Evolutionary conservation across 1,140 invertebrate species (phyloP).

Genomic region (Acyrthosiphon pisum): DNA sequence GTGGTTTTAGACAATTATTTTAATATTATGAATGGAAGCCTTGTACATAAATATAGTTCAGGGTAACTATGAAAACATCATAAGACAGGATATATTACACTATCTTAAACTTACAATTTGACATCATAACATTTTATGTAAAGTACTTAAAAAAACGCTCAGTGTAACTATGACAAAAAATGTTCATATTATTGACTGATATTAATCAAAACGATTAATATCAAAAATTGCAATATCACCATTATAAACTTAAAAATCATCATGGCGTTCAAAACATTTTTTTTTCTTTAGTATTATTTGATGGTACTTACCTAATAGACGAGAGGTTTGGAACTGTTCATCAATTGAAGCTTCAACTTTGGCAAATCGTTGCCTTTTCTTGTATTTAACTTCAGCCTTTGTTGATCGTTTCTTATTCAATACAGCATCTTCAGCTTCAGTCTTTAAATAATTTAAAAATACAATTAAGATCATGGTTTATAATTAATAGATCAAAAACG

Average conservation of each 20-base stretch:
- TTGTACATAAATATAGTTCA: background rate
- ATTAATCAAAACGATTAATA: conserved; percentile 53
- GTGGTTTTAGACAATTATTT: background rate
- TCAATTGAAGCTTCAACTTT: conserved; percentile 93
- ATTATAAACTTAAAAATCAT: conserved; percentile 42
- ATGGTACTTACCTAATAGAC: conserved; percentile 80
- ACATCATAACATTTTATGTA: conserved; percentile 57
- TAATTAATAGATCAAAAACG: too few species aligned
- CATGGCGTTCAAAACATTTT: background rate
- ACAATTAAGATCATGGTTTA: too few species aligned
- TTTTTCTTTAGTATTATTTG: background rate
- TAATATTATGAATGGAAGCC: background rate
- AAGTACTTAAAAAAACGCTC: conserved; percentile 64
- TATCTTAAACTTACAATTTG: conserved; percentile 35
- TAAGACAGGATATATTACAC: background rate
- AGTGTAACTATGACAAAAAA: conserved; percentile 87
- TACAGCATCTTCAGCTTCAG: conserved; percentile 92
- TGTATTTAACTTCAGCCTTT: conserved; percentile 92
- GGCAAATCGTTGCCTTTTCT: conserved; percentile 86
- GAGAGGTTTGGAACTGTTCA: conserved; percentile 96
- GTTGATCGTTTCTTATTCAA: conserved; percentile 94
- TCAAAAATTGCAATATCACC: conserved; percentile 29
- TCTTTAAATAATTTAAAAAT: conserved; percentile 68
- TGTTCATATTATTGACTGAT: conserved; percentile 48
- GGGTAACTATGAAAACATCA: conserved; percentile 51